phyloP scores from a whole-genome alignment of 2,888 invertebrate genomes.

The Phalera bucephala region DNA sequence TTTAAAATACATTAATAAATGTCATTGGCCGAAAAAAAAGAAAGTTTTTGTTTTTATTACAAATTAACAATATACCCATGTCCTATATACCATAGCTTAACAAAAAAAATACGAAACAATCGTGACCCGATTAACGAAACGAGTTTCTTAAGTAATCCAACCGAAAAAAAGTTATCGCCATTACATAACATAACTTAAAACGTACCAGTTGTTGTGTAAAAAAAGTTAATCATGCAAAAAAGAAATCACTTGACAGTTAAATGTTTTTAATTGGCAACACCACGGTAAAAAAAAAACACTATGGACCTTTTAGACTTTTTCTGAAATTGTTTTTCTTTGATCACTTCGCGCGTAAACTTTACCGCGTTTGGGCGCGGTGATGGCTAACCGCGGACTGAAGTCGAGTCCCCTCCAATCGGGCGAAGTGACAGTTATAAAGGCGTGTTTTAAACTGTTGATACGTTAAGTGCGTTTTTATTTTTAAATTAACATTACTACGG shows the following conservation, averaged over 20 bases:
- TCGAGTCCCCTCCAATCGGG: background rate
- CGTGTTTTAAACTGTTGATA: no score
- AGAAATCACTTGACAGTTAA: background rate
- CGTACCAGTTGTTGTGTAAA: background rate
- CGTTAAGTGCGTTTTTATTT: no score
- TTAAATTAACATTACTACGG: no score
- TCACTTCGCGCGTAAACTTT: background rate
- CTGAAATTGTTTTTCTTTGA: background rate
- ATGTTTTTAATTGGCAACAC: background rate
- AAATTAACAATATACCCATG: no score
- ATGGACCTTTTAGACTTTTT: background rate
- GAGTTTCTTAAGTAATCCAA: slow-evolving; percentile 1
- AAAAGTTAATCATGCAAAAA: background rate
- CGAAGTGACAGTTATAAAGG: slow-evolving; percentile 1
- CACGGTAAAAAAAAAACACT: background rate
- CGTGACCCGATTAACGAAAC: slow-evolving; percentile 1
- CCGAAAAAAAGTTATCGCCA: background rate
- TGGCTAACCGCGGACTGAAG: background rate
- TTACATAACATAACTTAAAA: background rate
- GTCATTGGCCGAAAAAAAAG: no score
- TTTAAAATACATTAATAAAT: no score
- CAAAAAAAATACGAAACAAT: no score
- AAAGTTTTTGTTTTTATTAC: no score
- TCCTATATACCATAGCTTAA: no score
- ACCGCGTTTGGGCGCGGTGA: background rate